Conservation (phyloP, 2,113 vertebrate genomes). For the Platysteira castanea region DNA sequence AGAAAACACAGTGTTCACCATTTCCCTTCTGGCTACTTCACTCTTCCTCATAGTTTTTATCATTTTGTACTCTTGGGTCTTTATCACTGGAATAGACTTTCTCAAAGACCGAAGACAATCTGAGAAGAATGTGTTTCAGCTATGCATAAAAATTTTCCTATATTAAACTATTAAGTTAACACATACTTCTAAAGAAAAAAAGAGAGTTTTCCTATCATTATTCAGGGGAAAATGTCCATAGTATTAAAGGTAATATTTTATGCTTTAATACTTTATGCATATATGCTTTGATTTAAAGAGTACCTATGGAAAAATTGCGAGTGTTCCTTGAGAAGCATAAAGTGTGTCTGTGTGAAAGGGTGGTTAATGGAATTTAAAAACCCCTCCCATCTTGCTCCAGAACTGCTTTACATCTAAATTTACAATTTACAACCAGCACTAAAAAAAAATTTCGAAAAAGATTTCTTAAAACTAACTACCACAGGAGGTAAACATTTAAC, state of each 20-base stretch:
- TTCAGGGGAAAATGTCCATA: not conserved
- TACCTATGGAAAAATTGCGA: not conserved
- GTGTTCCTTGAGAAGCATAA: not conserved
- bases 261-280: not conserved
- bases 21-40: not conserved
- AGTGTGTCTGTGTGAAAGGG: not conserved
- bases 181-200: not conserved
- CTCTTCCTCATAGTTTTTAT: not conserved
- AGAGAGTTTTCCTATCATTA: not conserved
- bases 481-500: not conserved
- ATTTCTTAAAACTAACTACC: not conserved
- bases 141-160: not conserved
- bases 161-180: not conserved
- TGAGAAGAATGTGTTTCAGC: not conserved
- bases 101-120: not conserved
- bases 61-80: not conserved
- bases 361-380: not conserved
- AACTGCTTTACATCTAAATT: not conserved
- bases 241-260: not conserved
- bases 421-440: not conserved
- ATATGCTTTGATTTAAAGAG: not conserved
- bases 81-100: not conserved
- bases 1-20: not conserved
- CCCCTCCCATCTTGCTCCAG: not conserved
- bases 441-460: not conserved